Evolutionary conservation across 2,888 invertebrate genomes (phyloP).

Genomic region (Chironomus tentans): DNA sequence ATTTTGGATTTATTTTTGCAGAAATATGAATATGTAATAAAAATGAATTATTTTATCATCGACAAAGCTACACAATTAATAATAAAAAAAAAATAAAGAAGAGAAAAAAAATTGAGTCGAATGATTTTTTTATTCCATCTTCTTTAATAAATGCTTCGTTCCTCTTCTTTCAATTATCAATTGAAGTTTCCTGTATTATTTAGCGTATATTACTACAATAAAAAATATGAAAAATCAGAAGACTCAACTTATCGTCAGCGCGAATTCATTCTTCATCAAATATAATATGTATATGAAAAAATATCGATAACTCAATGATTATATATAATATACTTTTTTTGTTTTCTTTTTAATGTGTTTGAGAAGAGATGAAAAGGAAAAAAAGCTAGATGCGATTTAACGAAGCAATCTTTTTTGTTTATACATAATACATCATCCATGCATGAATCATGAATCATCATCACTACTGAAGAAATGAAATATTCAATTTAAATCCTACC

Average conservation of each 20-base stretch:
- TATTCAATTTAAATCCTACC: not conserved
- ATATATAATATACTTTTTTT: not conserved
- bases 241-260: not conserved
- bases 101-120: not conserved
- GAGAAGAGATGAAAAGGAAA: not conserved
- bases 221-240: not conserved
- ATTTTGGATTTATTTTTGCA: too few relatives aligned
- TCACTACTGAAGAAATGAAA: not conserved
- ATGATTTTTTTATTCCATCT: not conserved
- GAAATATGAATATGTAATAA: too few relatives aligned
- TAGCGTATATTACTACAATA: not conserved
- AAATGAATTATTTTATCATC: not conserved
- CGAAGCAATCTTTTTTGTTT: not conserved
- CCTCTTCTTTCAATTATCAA: not conserved
- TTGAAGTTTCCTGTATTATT: not conserved
- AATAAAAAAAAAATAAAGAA: not conserved
- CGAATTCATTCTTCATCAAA: not conserved
- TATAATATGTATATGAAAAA: not conserved
- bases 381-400: not conserved
- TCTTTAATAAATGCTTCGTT: not conserved
- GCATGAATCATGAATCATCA: not conserved
- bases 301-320: not conserved
- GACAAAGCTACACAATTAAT: not conserved
- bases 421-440: not conserved
- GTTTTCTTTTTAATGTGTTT: not conserved